phyloP scores from a whole-genome alignment of 2,888 invertebrate species.

The Meganola albula region DNA sequence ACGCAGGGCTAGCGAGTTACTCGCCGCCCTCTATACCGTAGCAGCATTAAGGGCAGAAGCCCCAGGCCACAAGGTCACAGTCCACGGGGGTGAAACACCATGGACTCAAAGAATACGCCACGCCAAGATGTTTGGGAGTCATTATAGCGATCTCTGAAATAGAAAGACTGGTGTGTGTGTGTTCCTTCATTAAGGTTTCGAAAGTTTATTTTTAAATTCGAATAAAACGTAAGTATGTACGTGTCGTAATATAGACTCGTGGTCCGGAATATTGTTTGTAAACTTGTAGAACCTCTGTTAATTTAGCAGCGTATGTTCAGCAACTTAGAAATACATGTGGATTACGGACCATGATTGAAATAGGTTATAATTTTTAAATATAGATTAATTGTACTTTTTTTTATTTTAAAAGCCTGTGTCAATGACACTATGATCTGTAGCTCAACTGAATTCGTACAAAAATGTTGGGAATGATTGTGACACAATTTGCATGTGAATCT shows the following conservation, averaged over 20 bases:
- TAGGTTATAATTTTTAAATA: slow-evolving; percentile 19
- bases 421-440: slow-evolving; percentile 27
- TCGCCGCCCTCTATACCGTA: slow-evolving; percentile 40
- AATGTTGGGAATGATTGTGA: slow-evolving; percentile 10
- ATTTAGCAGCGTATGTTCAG: no score
- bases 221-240: no score
- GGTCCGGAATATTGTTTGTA: no score
- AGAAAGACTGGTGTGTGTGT: slow-evolving; percentile 40
- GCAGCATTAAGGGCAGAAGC: slow-evolving; percentile 49
- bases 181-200: slow-evolving; percentile 14
- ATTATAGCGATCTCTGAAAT: slow-evolving; percentile 38
- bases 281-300: no score
- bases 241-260: slow-evolving; percentile 26
- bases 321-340: no score
- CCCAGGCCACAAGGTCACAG: slow-evolving; percentile 33
- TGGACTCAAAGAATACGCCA: slow-evolving; percentile 38
- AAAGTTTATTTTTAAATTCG: no score
- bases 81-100: slow-evolving; percentile 64
- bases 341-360: no score
- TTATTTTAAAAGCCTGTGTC: slow-evolving; percentile 17
- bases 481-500: slow-evolving; percentile 30
- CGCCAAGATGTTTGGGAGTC: slow-evolving; percentile 38
- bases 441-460: slow-evolving; percentile 53
- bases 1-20: slow-evolving; percentile 35
- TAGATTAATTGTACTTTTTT: slow-evolving; percentile 15